Evolutionary conservation across 2,797 vertebrate genomes (phyloP).

Genomic region (Tenualosa thibaudeaui): DNA sequence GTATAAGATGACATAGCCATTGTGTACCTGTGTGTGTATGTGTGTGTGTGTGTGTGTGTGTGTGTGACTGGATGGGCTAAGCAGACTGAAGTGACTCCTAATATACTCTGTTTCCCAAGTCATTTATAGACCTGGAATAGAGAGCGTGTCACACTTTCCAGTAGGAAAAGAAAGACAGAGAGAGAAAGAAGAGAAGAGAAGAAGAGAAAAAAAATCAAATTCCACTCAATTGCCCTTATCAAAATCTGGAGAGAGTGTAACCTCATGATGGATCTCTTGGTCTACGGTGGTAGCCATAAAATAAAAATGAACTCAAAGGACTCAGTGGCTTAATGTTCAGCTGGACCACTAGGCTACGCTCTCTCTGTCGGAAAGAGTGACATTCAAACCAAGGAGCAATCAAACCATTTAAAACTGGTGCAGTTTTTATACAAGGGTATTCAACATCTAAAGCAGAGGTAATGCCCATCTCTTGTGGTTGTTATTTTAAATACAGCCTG

Average conservation of each 20-base stretch:
- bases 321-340: background rate
- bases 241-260: slow-evolving; percentile 16
- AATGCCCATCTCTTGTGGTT: background rate
- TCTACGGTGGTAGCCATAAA: slow-evolving; percentile 11
- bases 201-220: background rate
- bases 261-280: background rate
- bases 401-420: background rate
- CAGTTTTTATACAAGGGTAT: background rate
- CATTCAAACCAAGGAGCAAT: slow-evolving; percentile 12
- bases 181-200: background rate
- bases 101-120: slow-evolving; percentile 14
- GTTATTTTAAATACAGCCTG: background rate
- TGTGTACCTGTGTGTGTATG: background rate
- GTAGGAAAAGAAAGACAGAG: background rate
- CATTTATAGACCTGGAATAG: slow-evolving; percentile 2
- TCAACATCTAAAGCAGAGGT: background rate
- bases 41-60: background rate
- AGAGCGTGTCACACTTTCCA: slow-evolving; percentile 12
- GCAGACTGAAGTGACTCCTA: background rate
- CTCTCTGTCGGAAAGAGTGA: slow-evolving; percentile 11
- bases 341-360: background rate
- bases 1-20: background rate
- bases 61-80: background rate
- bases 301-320: slow-evolving; percentile 8
- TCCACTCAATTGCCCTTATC: slow-evolving; percentile 1